phyloP scores from a whole-genome alignment of 1,140 invertebrate genomes.

The Anoplolepis gracilipes region DNA sequence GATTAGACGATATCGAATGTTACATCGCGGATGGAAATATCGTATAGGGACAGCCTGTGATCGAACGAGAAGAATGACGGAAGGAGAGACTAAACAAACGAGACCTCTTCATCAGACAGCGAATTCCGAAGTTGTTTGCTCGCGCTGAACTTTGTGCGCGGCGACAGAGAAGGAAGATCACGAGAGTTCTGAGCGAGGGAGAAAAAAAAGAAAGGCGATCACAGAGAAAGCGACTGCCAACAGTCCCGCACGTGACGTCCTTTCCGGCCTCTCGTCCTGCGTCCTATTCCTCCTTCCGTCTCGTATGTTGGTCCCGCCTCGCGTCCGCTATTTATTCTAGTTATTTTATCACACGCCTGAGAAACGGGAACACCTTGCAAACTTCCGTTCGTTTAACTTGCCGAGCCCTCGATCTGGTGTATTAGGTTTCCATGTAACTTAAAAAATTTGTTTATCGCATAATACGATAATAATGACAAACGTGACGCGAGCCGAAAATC shows the following conservation, averaged over 20 bases:
- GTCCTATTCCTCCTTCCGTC: slow-evolving; percentile 69
- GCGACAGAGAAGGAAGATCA: slow-evolving; percentile 33
- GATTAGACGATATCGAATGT: not conserved
- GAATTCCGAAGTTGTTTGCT: slow-evolving; percentile 83
- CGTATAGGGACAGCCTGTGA: slow-evolving; percentile 5
- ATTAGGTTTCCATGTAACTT: slow-evolving; percentile 26
- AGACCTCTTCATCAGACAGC: slow-evolving; percentile 80
- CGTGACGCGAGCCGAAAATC: not conserved
- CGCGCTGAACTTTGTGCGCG: slow-evolving; percentile 68
- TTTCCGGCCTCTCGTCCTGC: slow-evolving; percentile 74
- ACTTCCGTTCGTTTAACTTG: slow-evolving; percentile 74
- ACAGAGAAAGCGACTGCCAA: slow-evolving; percentile 74
- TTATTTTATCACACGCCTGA: slow-evolving; percentile 84
- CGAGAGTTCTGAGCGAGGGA: slow-evolving; percentile 49
- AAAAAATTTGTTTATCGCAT: not conserved
- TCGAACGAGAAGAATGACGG: not conserved
- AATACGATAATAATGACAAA: not conserved
- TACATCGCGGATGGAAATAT: slow-evolving; percentile 48
- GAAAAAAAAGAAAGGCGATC: slow-evolving; percentile 61
- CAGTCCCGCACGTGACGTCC: slow-evolving; percentile 80
- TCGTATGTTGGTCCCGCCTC: slow-evolving; percentile 55
- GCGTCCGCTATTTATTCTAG: slow-evolving; percentile 82
- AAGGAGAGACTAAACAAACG: slow-evolving; percentile 79
- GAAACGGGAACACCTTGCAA: slow-evolving; percentile 80
- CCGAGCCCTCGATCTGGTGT: slow-evolving; percentile 20